Evolutionary conservation across 2,113 vertebrate genomes (phyloP).

Genomic region (Lontra canadensis): DNA sequence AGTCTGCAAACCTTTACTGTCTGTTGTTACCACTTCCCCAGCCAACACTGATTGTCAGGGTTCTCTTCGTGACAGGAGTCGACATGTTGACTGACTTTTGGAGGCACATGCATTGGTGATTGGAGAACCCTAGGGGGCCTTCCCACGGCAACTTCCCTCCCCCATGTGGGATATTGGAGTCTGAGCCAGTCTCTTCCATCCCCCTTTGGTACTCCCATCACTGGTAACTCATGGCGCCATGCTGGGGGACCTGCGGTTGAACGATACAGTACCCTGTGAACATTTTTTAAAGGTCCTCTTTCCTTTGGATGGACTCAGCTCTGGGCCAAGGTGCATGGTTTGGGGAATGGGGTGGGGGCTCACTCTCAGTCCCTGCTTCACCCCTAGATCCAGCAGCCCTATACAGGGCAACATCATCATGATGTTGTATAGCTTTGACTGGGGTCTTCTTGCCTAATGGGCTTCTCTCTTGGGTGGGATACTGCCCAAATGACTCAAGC

Average conservation of each 20-base stretch:
- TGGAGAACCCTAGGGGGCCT: neutral
- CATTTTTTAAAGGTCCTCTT: neutral
- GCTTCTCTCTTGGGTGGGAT: neutral
- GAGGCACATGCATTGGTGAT: neutral
- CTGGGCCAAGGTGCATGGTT: neutral
- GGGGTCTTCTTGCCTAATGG: neutral
- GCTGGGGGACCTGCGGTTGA: neutral
- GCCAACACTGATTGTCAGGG: neutral
- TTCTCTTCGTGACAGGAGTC: neutral
- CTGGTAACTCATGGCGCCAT: neutral
- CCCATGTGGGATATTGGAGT: neutral
- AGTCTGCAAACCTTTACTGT: neutral
- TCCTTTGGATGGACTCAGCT: neutral
- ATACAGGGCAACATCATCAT: neutral
- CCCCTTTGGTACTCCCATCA: neutral
- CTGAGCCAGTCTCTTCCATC: neutral
- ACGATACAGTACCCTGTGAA: too few species aligned
- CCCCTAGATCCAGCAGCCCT: too few species aligned
- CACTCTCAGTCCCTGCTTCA: neutral
- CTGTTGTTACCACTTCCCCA: neutral
- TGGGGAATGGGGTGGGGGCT: neutral
- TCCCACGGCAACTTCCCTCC: neutral
- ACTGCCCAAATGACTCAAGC: neutral
- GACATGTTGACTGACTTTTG: rapidly evolving
- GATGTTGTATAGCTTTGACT: neutral